phyloP scores from a whole-genome alignment of 2,888 invertebrate species.

The Temnothorax unifasciatus region DNA sequence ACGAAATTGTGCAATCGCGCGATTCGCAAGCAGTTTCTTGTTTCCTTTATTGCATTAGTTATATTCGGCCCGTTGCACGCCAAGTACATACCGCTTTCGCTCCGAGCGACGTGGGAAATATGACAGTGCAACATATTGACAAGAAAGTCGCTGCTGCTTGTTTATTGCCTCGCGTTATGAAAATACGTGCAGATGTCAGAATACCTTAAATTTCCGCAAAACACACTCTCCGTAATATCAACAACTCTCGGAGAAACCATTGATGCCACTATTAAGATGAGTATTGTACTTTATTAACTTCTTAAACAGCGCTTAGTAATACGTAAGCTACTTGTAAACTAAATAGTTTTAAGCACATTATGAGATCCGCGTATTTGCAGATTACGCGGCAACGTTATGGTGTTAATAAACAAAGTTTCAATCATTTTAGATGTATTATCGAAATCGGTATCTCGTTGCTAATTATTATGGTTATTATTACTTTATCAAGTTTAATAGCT shows the following conservation, averaged over 20 bases:
- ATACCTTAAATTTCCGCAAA: conserved; percentile 1
- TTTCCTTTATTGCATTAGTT: not conserved
- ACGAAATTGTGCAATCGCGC: not conserved
- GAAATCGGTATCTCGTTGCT: not conserved
- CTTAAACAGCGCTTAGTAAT: not conserved
- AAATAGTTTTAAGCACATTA: conserved; percentile 15
- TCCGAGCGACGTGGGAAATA: not conserved
- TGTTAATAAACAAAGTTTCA: conserved; percentile 11
- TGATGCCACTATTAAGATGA: not conserved
- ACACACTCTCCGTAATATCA: not conserved
- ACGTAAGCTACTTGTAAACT: conserved; percentile 11
- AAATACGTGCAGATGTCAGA: not conserved
- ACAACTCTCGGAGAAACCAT: not conserved
- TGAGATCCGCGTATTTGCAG: not conserved
- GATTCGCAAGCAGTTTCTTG: not conserved
- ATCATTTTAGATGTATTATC: not conserved
- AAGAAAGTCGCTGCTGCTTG: not conserved
- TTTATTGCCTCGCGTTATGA: not conserved
- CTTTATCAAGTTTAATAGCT: not conserved
- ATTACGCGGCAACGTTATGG: not conserved
- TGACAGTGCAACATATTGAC: not conserved
- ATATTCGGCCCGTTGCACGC: not conserved
- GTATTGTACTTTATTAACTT: conserved; percentile 9
- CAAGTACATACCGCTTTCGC: not conserved
- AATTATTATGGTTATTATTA: not conserved